Conservation (phyloP, 2,113 vertebrate genomes). For the Abramis brama region DNA sequence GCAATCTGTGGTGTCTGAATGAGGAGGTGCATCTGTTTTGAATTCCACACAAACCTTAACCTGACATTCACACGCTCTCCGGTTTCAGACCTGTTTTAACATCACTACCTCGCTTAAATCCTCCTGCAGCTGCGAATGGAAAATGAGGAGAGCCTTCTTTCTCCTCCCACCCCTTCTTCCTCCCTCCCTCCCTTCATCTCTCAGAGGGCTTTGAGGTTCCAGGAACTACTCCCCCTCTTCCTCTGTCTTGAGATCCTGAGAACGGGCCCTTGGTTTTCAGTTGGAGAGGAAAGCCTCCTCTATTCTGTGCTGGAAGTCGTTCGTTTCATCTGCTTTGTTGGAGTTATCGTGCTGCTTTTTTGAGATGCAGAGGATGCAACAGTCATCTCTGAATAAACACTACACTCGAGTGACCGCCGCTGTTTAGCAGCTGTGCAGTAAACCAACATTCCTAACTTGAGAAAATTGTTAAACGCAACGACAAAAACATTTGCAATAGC, state of each 20-base stretch:
- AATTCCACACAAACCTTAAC: constrained; percentile 53
- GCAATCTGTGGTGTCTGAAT: not conserved
- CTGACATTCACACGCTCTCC: constrained; percentile 70
- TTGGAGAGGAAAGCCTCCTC: constrained; percentile 46
- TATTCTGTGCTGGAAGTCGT: constrained; percentile 26
- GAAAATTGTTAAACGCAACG: constrained; percentile 70
- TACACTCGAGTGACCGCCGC: constrained; percentile 44
- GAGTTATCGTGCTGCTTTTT: constrained; percentile 23
- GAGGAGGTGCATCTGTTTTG: constrained; percentile 43
- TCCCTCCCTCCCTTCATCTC: constrained; percentile 44
- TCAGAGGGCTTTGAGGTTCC: constrained; percentile 64
- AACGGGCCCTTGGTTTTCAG: not conserved
- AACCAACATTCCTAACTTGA: constrained; percentile 70
- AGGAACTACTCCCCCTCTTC: constrained; percentile 64
- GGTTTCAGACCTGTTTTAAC: constrained; percentile 58
- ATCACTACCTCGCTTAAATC: constrained; percentile 59
- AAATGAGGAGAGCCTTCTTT: constrained; percentile 72
- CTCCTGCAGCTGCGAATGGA: constrained; percentile 69
- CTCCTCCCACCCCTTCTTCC: constrained; percentile 34
- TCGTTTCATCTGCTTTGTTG: constrained; percentile 12
- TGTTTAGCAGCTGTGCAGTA: constrained; percentile 68
- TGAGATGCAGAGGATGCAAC: constrained; percentile 49
- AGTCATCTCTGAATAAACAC: constrained; percentile 62
- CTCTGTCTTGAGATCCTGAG: constrained; percentile 55
- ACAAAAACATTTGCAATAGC: constrained; percentile 79